Percentiles rank a stretch among this genome's conserved stretches.
Evolutionary conservation across 2,797 vertebrate genomes (phyloP).

Genomic region (Manis crassicaudata): DNA sequence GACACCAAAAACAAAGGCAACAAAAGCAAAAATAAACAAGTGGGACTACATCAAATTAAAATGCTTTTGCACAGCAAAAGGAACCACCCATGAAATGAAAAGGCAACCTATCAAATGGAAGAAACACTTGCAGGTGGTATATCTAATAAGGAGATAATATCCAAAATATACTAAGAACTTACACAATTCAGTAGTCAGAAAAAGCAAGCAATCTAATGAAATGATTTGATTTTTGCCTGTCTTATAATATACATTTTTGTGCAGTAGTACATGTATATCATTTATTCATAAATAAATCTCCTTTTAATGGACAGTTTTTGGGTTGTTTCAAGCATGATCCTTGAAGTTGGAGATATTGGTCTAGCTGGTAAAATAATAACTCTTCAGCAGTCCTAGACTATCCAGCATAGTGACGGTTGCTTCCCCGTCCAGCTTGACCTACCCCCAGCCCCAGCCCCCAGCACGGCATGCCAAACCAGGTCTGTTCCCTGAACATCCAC

Average conservation of each 20-base stretch:
- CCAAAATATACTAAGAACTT: neutral
- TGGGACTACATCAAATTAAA: neutral
- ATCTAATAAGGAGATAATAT: neutral
- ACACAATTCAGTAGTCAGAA: neutral
- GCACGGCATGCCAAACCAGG: neutral
- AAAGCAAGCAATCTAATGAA: neutral
- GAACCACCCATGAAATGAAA: neutral
- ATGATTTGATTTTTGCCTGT: neutral
- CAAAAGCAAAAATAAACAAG: neutral
- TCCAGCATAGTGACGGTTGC: neutral
- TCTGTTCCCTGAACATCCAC: neutral
- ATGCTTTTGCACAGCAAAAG: too few relatives aligned
- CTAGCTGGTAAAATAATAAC: neutral
- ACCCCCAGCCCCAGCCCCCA: neutral
- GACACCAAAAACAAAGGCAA: neutral
- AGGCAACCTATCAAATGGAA: neutral
- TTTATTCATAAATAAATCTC: neutral
- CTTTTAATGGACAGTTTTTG: neutral
- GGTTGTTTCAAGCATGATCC: neutral
- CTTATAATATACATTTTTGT: neutral
- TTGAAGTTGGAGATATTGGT: neutral
- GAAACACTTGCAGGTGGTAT: neutral
- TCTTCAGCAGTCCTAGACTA: neutral
- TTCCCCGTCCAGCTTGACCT: neutral
- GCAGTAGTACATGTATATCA: fast-evolving